Conservation (phyloP, 2,113 vertebrate species). For the Gadus macrocephalus region DNA sequence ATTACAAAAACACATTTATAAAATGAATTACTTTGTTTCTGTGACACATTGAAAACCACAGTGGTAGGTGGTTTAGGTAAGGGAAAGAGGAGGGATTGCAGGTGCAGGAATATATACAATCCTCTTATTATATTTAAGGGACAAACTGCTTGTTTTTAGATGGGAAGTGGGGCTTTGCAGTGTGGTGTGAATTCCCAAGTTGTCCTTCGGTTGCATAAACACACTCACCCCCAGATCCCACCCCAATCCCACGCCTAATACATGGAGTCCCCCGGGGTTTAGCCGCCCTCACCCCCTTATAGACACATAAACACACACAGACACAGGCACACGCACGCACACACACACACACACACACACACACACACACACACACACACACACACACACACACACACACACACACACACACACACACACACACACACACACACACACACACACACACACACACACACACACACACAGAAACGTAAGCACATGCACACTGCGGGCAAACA, state of each 20-base stretch:
- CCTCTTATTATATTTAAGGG: too few species aligned
- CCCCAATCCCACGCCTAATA: constrained; percentile 27
- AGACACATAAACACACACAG: too few species aligned
- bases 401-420: too few species aligned
- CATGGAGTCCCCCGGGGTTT: neutral
- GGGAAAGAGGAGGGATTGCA: too few species aligned
- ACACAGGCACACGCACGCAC: too few species aligned
- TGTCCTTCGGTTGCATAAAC: constrained; percentile 54
- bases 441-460: neutral
- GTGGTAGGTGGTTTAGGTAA: too few species aligned
- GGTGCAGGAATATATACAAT: too few species aligned
- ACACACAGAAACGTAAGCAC: constrained; percentile 9
- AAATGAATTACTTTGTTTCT: too few species aligned
- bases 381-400: constrained; percentile 7
- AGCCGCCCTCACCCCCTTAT: neutral
- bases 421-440: neutral
- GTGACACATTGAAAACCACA: too few species aligned
- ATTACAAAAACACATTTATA: too few species aligned
- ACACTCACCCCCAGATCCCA: constrained; percentile 41
- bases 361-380: neutral
- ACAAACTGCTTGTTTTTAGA: too few species aligned
- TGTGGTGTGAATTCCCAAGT: constrained; percentile 51
- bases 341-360: neutral
- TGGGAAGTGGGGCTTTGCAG: constrained; percentile 9
- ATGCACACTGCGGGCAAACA: too few species aligned